These are phyloP conservation scores for Epinotia ramella DNA, from an alignment of 2,888 invertebrate species.

Conservation along the genomic window DNA sequence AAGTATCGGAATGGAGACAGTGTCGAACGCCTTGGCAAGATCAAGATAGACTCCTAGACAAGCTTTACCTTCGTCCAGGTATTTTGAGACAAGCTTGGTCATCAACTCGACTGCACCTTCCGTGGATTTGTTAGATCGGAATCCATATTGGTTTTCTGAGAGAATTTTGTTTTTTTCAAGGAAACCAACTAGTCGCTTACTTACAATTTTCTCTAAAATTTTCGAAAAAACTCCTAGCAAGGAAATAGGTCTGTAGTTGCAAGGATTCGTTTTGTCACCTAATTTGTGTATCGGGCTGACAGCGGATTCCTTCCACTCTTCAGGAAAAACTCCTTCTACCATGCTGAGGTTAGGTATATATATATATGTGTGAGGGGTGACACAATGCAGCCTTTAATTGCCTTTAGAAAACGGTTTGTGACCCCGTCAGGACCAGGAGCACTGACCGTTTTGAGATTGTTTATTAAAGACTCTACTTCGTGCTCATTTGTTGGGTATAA, in stretches of 20 bases:
- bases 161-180: slow-evolving; percentile 38
- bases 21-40: too few relatives aligned
- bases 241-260: slow-evolving; percentile 38
- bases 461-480: slow-evolving; percentile 33
- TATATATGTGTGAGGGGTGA: slow-evolving; percentile 25
- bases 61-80: slow-evolving; percentile 5
- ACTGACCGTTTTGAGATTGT: slow-evolving; percentile 17
- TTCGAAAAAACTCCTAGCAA: slow-evolving; percentile 29
- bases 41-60: too few relatives aligned
- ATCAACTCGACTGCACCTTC: slow-evolving; percentile 40
- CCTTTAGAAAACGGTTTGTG: slow-evolving; percentile 18
- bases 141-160: slow-evolving; percentile 44
- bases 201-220: slow-evolving; percentile 38
- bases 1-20: too few relatives aligned
- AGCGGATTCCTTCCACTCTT: slow-evolving; percentile 33
- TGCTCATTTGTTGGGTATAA: slow-evolving; percentile 28
- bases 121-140: slow-evolving; percentile 39
- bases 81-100: slow-evolving; percentile 12
- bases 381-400: background rate
- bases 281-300: slow-evolving; percentile 41
- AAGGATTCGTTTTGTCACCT: slow-evolving; percentile 32
- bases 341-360: slow-evolving; percentile 34
- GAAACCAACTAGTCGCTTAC: slow-evolving; percentile 20
- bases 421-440: slow-evolving; percentile 36
- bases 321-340: slow-evolving; percentile 38